Base-by-base conservation (phyloP, 2,888 invertebrate genomes). In the Nymphalis c-album region DNA sequence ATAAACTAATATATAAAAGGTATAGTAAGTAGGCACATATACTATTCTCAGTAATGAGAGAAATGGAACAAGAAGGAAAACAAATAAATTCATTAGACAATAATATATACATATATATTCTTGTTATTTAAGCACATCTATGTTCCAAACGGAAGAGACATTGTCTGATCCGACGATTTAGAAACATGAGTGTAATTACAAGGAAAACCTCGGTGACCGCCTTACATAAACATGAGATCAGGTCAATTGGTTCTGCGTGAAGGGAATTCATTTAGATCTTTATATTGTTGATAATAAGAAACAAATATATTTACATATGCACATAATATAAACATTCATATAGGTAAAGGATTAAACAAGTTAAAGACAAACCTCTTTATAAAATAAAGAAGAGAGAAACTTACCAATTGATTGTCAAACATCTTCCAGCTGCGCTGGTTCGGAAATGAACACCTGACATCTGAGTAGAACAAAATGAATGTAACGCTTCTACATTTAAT, bases 121-220 rank as follows among this genome's bases (percentile, higher is more conserved):
- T 50, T 50, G 50, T 50, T 50, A 50, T 50, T 50, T 20, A 17
- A 53, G 17, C 17, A 53, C 0, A 53, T 26, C 0, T 40, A 31
- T 17, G 53, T 17, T 2, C 53, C 17, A 31, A 26, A 26, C 17
- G n/a, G 17, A 26, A 26, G 31, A n/a, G 17, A 55, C 26, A 55
- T 55, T 55, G 53, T 31, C 53, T 55, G 17, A 31, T 55, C 26
- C 53, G 53, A 55, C 53, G 53, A 55, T 55, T 55, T 55, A 31
- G 31, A 55, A 55, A 55, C 53, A 55, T 55, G 53, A 55, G 31
- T 26, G 31, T 22, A 31, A 55, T 55, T 55, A 55, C 53, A 55
- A 55, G 51, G 31, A 31, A 22, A 26, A 55, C 26, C 53, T 55
- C n/a, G 4, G 40, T n/a, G 53, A 55, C 26, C 31, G 26, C 31